Evolutionary conservation across 1,140 invertebrate genomes (phyloP), one percentile per base, ranked within the genome.

Genomic region (Diplogasteroides magnus): DNA sequence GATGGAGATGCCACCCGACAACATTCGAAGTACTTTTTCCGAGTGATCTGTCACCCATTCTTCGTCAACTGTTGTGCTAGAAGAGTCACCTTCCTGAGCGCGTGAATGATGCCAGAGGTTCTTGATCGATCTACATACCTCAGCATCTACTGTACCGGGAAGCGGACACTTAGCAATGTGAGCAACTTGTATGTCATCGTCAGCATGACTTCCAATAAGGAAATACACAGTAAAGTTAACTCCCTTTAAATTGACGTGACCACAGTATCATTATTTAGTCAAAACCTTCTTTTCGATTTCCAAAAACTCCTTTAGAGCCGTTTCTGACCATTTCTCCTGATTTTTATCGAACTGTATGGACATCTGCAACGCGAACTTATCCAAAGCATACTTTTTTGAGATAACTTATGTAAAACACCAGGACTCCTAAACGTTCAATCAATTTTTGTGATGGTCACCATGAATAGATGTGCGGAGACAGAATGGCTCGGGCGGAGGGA

Each of bases 21-120:
- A 64, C 70, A 72, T 72, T 19, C 70, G 55, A 13, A 65, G 31
- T 6, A 72, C 31, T 3, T 68, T 60, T 60, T 67, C 65, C 2
- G 70, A 64, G n/a, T 60, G 59, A 29, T 72, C 70, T n/a, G 55
- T n/a, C 32, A 72, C 59, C 70, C 70, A 72, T 25, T 72, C 70
- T 23, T 67, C 64, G 19, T 72, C 70, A 1, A 55, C 59, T 55
- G 55, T 31, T 72, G 67, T 23, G 64, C 26, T 27, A 61, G 31
- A 26, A 63, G 48, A n/a, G n/a, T n/a, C n/a, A n/a, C n/a, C n/a
- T n/a, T n/a, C n/a, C n/a, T n/a, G n/a, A n/a, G n/a, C n/a, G n/a
- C n/a, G n/a, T n/a, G n/a, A n/a, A n/a, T 23, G 48, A 56, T 23
- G 23, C 48, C 48, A 23, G 48, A 56, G 48, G 48, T 56, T 23